Evolutionary conservation across 2,888 invertebrate species (phyloP).

Genomic region (Spisula subtruncata): DNA sequence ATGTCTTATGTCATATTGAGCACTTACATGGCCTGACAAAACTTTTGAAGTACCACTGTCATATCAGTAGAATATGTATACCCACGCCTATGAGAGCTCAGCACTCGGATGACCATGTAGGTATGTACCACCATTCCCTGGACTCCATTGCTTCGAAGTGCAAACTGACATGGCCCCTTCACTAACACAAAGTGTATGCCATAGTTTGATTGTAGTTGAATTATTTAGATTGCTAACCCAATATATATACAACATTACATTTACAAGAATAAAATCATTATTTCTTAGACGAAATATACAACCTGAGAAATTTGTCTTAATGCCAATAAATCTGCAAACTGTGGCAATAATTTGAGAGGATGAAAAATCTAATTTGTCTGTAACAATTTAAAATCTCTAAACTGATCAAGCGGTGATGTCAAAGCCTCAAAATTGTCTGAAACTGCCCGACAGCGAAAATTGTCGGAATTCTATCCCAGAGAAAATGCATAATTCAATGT

Average conservation of each 20-base stretch:
- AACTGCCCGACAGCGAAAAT: background rate
- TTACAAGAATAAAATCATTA: background rate
- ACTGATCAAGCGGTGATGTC: background rate
- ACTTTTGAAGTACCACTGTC: too few relatives aligned
- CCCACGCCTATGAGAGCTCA: too few relatives aligned
- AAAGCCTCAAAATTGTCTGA: background rate
- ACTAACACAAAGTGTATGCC: too few relatives aligned
- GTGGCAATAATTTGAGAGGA: background rate
- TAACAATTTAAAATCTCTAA: background rate
- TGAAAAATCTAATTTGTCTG: slow-evolving; percentile 13
- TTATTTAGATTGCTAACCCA: background rate
- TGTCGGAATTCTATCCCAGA: background rate
- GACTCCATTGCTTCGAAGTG: too few relatives aligned
- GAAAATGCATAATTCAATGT: background rate
- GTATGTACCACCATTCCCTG: too few relatives aligned
- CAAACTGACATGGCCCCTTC: too few relatives aligned
- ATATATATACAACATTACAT: background rate
- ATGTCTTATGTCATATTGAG: too few relatives aligned
- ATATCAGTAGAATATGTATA: too few relatives aligned
- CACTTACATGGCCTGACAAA: too few relatives aligned
- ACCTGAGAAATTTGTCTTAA: background rate
- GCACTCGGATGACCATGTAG: too few relatives aligned
- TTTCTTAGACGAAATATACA: background rate
- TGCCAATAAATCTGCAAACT: background rate
- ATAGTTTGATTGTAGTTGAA: too few relatives aligned